These are phyloP conservation scores for Isoperla grammatica DNA, from an alignment of 2,888 invertebrate species.

Conservation along the genomic window DNA sequence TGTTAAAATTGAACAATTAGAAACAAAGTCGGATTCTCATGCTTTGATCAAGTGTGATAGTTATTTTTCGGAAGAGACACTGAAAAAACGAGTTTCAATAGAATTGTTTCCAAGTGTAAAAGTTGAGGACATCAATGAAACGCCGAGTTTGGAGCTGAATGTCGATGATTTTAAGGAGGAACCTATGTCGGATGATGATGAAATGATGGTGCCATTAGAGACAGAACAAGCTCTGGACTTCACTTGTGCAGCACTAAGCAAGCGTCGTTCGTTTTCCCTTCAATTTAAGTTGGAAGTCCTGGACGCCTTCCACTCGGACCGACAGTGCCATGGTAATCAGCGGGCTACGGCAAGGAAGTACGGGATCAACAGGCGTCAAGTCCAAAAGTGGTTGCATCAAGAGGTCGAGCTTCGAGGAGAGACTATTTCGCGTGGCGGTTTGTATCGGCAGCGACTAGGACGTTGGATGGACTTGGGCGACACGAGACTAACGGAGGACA, in stretches of 20 bases:
- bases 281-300: conserved; percentile 47
- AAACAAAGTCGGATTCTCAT: neutral
- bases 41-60: too few species aligned
- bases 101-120: too few species aligned
- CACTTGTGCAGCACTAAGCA: conserved; percentile 36
- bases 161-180: conserved; percentile 31
- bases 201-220: conserved; percentile 22
- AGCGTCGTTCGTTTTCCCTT: conserved; percentile 46
- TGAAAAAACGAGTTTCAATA: too few species aligned
- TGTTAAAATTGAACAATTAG: conserved; percentile 19
- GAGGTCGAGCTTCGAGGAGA: conserved; percentile 43
- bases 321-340: conserved; percentile 45
- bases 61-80: too few species aligned
- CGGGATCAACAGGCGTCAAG: conserved; percentile 48
- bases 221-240: conserved; percentile 36
- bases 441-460: conserved; percentile 42
- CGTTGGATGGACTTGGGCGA: conserved; percentile 33
- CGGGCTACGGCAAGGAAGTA: conserved; percentile 49
- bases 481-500: conserved; percentile 3
- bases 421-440: conserved; percentile 35
- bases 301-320: conserved; percentile 46
- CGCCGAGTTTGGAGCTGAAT: conserved; percentile 25
- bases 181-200: conserved; percentile 32
- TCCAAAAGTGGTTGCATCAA: conserved; percentile 49
- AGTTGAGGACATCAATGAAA: too few species aligned